Evolutionary conservation across 1,140 invertebrate genomes (phyloP).

Genomic region (Drosophila melanica): DNA sequence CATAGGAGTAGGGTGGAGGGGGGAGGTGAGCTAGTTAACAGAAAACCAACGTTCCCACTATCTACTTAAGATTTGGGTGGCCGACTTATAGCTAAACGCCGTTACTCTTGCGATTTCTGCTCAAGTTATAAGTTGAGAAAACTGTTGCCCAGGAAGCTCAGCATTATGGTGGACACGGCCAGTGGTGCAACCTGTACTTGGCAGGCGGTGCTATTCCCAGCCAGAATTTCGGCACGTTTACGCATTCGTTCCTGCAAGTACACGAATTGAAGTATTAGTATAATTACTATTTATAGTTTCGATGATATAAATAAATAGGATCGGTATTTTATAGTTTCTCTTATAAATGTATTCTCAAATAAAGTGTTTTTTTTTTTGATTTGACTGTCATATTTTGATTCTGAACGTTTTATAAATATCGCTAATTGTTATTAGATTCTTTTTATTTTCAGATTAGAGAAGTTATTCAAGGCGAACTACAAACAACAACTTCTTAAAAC

Average conservation of each 20-base stretch:
- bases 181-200: constrained; percentile 63
- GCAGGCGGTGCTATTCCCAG: constrained; percentile 85
- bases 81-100: constrained; percentile 26
- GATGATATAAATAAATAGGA: neutral
- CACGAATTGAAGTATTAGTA: neutral
- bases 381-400: too few species aligned
- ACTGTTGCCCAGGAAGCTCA: constrained; percentile 74
- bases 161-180: constrained; percentile 79
- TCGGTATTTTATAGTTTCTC: too few species aligned
- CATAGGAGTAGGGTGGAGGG: too few species aligned
- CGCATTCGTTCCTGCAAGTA: constrained; percentile 84
- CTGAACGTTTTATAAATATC: too few species aligned
- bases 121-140: constrained; percentile 82
- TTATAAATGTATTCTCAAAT: too few species aligned
- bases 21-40: constrained; percentile 28
- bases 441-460: too few species aligned
- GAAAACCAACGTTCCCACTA: constrained; percentile 38
- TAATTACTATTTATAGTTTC: neutral
- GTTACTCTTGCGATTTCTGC: constrained; percentile 45
- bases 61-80: constrained; percentile 31
- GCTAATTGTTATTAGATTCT: too few species aligned
- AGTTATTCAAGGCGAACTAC: too few species aligned
- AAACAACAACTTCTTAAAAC: too few species aligned
- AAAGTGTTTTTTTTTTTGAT: too few species aligned
- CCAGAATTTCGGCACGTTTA: constrained; percentile 85